phyloP scores from a whole-genome alignment of 2,888 invertebrate species.

The Cybosia mesomella region DNA sequence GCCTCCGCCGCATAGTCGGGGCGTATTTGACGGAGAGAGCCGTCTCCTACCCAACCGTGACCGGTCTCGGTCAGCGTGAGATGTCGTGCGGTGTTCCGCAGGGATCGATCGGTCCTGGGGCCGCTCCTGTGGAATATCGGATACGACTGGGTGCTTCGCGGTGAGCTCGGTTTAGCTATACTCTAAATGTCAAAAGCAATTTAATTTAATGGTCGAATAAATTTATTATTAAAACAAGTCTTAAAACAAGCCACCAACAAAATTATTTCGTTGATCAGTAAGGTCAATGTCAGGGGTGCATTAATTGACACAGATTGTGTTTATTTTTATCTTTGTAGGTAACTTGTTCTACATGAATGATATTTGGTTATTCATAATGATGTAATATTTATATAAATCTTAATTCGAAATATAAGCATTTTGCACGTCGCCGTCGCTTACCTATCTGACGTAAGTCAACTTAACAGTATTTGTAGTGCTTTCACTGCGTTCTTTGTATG shows the following conservation, averaged over 20 bases:
- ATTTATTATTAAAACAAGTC: not conserved
- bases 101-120: too few species aligned
- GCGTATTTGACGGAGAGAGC: too few species aligned
- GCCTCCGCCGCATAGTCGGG: too few species aligned
- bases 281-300: constrained; percentile 53
- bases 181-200: not conserved
- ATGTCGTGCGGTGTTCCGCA: too few species aligned
- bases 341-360: constrained; percentile 52
- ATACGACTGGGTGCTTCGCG: too few species aligned
- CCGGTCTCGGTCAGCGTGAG: too few species aligned
- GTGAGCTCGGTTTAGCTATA: too few species aligned
- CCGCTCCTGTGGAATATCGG: too few species aligned
- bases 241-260: constrained; percentile 16
- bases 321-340: constrained; percentile 48
- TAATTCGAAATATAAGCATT: not conserved
- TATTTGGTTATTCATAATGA: constrained; percentile 38
- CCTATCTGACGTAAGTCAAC: not conserved
- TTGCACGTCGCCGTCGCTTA: not conserved
- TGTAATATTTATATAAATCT: constrained; percentile 26
- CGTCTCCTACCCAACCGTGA: too few species aligned
- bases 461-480: not conserved
- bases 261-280: constrained; percentile 55
- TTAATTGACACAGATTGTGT: constrained; percentile 36
- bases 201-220: not conserved
- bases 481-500: too few species aligned